Base-by-base conservation (phyloP, 1,140 invertebrate species). In the Mya arenaria region DNA sequence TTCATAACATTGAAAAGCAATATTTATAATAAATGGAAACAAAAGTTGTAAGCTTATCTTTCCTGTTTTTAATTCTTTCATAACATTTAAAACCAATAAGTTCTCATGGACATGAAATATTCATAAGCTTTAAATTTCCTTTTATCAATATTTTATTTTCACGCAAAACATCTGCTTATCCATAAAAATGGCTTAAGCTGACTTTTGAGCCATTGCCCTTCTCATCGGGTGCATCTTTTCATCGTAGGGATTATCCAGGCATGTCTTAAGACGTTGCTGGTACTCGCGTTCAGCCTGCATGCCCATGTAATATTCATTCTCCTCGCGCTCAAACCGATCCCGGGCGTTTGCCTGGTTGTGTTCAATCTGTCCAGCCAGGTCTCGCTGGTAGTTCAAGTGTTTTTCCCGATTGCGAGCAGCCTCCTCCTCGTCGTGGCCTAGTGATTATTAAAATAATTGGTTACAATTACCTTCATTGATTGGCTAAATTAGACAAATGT, bases 211-310 rank as follows among this genome's bases (percentile, higher is more conserved):
- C 77, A 80, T 80, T 8, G 66, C 66, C 48, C 77, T 55, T 48
- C 79, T 34, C 68, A 82, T 82, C 2, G 79, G 79, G 48, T 82
- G 79, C 13, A 82, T 28, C 23, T 39, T 52, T 10, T 82, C 79
- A 37, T 66, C 71, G 8, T 73, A 68, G 4, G 79, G 56, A 34
- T 82, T 82, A 62, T 82, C 79, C 17, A 82, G 52, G 25, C 79
- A 82, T n/a, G 69, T 58, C 58, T 82, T 82, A 5, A 82, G 44
- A 34, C 71, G 56, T 23, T 60, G 15, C 62, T 82, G 79, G 41
- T 82, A 82, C 30, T 82, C 79, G 3, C 62, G 25, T 28, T 82
- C 79, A 19, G 79, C 62, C 39, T 82, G 79, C 69, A 82, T 73
- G 28, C 79, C 79, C 58, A 36, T 73, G 17, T 63, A 37, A 39